These are phyloP conservation scores for Hofmannophila pseudospretella DNA, from an alignment of 2,888 invertebrate genomes.

Conservation along the genomic window DNA sequence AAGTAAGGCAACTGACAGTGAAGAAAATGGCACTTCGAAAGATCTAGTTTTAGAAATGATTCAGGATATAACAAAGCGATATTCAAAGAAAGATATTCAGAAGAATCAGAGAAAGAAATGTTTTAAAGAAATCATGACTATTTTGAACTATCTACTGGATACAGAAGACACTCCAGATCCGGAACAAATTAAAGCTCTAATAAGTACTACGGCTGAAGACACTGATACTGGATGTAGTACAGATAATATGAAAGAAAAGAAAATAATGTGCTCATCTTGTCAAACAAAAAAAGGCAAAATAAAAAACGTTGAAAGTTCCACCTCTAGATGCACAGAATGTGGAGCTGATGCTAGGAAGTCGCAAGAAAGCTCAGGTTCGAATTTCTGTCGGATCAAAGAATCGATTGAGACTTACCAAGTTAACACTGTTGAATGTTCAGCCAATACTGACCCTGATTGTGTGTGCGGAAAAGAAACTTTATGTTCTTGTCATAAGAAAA, in stretches of 20 bases:
- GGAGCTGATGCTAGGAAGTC: background rate
- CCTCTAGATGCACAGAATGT: background rate
- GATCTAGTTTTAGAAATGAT: conserved; percentile 56
- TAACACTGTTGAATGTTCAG: background rate
- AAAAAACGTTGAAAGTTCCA: background rate
- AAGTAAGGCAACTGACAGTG: background rate
- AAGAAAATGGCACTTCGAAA: conserved; percentile 10
- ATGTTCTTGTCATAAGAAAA: conserved; percentile 15
- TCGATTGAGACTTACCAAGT: too few relatives aligned
- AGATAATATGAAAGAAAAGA: background rate
- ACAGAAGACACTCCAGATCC: conserved; percentile 4
- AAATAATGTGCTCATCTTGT: background rate
- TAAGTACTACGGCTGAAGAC: conserved; percentile 8
- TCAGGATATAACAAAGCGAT: conserved; percentile 61
- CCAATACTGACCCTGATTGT: background rate
- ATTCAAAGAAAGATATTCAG: conserved; percentile 51
- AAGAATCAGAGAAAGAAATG: conserved; percentile 57
- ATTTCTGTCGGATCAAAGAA: too few relatives aligned
- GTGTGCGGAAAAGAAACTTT: background rate
- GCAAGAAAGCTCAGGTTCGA: background rate
- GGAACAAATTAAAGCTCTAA: conserved; percentile 15
- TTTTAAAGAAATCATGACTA: conserved; percentile 58
- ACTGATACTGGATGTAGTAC: conserved; percentile 1
- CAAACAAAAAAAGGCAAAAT: background rate
- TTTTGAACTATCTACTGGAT: conserved; percentile 60